Base-by-base conservation (phyloP, 2,888 invertebrate species). In the Agrilus cyanescens region DNA sequence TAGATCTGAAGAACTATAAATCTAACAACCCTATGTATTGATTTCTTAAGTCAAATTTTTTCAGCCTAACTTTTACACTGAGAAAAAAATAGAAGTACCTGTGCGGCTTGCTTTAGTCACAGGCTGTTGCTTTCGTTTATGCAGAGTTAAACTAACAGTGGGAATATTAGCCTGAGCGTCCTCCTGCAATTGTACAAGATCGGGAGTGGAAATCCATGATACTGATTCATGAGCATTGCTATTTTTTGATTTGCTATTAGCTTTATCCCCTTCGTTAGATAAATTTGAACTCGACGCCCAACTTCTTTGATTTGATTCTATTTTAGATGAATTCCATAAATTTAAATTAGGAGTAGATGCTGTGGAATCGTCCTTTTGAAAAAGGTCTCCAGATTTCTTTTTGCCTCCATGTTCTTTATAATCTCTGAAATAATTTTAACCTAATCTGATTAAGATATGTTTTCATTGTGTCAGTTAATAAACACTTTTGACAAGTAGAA, bases 401-500 rank as follows among this genome's bases (percentile, higher is more conserved):
- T 80, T 78, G 32, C 80, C 80, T 41, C 83, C 84, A 68, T 90
- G 90, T 61, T 90, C 90, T 69, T 89, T 90, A 69, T 90, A 90
- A 66, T 90, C 90, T 55, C 85, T 82, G 56, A 45, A 57, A 56
- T 49, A 31, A 12, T 34, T n/a, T 14, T 40, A 47, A 12, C 37
- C 36, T 48, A 44, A 47, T 44, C 42, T 40, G n/a, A n/a, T n/a
- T n/a, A n/a, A n/a, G n/a, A n/a, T n/a, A n/a, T n/a, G n/a, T n/a
- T n/a, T n/a, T n/a, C n/a, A n/a, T n/a, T n/a, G n/a, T n/a, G n/a
- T 33, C 18, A 5, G 33, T 42, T 38, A 37, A 13, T 15, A 36
- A 20, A 25, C 10, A 37, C 30, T 20, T 41, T 32, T 16, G 12
- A 13, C 3, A 14, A 38, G 13, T 12, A 25, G 12, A 38, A 43